Conservation (phyloP, 1,140 invertebrate species). For the Nephila pilipes region DNA sequence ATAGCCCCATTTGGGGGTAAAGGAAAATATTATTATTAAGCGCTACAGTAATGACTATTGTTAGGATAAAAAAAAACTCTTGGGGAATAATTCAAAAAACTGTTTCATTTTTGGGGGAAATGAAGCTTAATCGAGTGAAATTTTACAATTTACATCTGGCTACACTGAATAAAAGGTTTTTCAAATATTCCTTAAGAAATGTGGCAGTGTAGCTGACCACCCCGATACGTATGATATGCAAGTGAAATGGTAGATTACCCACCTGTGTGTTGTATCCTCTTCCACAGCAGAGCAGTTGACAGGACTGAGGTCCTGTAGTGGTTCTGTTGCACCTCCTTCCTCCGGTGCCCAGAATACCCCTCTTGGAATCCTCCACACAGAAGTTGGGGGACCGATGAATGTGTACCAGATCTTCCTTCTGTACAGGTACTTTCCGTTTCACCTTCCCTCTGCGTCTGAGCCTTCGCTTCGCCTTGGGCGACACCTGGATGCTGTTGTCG, state of each 20-base stretch:
- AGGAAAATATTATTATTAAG: too few relatives aligned
- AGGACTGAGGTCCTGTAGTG: slow-evolving; percentile 86
- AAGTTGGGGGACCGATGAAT: slow-evolving; percentile 86
- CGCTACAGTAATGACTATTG: too few relatives aligned
- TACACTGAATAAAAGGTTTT: too few relatives aligned
- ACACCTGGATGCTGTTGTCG: slow-evolving; percentile 81
- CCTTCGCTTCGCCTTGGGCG: slow-evolving; percentile 79
- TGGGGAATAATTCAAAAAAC: too few relatives aligned
- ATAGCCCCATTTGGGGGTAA: too few relatives aligned
- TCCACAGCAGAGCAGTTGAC: slow-evolving; percentile 86
- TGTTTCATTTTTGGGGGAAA: too few relatives aligned
- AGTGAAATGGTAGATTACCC: background rate
- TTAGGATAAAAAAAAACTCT: too few relatives aligned
- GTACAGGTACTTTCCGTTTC: slow-evolving; percentile 76
- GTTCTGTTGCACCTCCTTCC: slow-evolving; percentile 85
- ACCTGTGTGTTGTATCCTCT: slow-evolving; percentile 85
- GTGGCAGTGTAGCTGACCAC: too few relatives aligned
- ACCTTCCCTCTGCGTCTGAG: slow-evolving; percentile 80
- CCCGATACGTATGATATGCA: too few relatives aligned
- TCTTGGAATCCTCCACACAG: slow-evolving; percentile 84
- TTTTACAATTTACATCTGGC: too few relatives aligned
- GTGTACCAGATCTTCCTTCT: slow-evolving; percentile 83
- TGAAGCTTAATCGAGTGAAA: too few relatives aligned
- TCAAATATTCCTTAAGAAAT: too few relatives aligned
- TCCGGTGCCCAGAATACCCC: slow-evolving; percentile 85